These are phyloP conservation scores for Salvator merianae DNA, from an alignment of 2,113 vertebrate genomes.

Conservation along the genomic window DNA sequence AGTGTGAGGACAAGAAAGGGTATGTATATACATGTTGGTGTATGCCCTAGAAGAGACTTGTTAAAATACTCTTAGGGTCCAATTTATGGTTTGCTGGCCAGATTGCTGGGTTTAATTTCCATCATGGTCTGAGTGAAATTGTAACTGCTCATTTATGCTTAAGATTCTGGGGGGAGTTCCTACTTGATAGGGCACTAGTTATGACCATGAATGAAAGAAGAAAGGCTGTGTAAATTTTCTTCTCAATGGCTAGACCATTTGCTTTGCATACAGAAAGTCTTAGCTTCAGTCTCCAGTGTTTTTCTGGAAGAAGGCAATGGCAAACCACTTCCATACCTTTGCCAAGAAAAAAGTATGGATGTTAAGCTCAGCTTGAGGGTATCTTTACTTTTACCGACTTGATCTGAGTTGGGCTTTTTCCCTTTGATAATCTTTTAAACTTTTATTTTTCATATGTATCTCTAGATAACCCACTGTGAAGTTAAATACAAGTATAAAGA, in stretches of 20 bases:
- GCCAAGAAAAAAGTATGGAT: too few species aligned
- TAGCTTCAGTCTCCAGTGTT: too few species aligned
- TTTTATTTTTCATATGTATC: too few species aligned
- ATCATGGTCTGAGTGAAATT: neutral
- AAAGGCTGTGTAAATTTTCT: neutral
- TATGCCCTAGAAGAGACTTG: neutral
- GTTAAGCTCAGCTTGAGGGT: too few species aligned
- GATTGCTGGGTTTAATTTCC: neutral
- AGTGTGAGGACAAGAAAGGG: neutral
- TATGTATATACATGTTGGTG: neutral
- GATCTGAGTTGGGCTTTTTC: too few species aligned
- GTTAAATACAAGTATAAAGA: neutral
- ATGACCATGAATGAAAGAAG: neutral
- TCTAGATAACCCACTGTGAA: too few species aligned
- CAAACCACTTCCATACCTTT: too few species aligned
- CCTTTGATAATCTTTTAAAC: too few species aligned
- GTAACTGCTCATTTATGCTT: neutral
- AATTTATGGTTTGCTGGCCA: neutral
- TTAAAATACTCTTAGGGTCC: neutral
- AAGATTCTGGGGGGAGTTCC: neutral
- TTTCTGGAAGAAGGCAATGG: too few species aligned
- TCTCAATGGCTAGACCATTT: too few species aligned
- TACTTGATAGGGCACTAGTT: neutral
- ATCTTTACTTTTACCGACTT: too few species aligned
- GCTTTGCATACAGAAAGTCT: too few species aligned